Evolutionary conservation across 2,113 vertebrate genomes (phyloP).

Genomic region (Eidolon helvum): DNA sequence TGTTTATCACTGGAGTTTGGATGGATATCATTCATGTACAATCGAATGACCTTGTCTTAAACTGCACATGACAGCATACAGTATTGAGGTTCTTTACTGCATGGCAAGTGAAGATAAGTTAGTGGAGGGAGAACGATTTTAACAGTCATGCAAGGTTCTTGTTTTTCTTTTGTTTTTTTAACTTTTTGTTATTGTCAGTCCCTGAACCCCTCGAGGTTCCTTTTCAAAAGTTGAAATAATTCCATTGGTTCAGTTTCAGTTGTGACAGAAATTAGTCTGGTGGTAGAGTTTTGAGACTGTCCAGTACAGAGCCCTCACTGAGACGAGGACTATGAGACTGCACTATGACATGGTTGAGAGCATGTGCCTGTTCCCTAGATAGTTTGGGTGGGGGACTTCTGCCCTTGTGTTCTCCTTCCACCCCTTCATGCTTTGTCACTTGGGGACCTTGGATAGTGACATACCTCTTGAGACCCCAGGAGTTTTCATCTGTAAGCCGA

Average conservation of each 20-base stretch:
- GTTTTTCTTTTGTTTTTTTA: not conserved
- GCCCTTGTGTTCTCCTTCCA: accelerated
- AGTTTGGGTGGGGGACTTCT: accelerated
- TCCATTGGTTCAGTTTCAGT: not conserved
- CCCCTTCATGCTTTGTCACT: not conserved
- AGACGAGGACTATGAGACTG: too few species aligned
- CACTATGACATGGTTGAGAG: not conserved
- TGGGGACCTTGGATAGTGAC: not conserved
- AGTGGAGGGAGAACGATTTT: not conserved
- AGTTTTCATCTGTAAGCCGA: not conserved
- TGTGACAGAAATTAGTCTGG: not conserved
- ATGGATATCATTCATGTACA: not conserved
- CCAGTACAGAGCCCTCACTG: not conserved
- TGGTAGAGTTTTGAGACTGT: not conserved
- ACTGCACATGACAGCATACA: not conserved
- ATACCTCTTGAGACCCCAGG: not conserved
- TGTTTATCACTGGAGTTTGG: not conserved
- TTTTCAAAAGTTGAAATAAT: not conserved
- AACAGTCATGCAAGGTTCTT: not conserved
- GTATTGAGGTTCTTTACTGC: not conserved
- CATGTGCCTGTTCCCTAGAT: not conserved
- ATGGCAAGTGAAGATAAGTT: not conserved
- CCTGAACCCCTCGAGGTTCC: not conserved
- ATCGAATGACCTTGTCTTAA: not conserved
- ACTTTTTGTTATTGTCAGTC: not conserved